These are phyloP conservation scores for Zootoca vivipara DNA, from an alignment of 2,113 vertebrate genomes.

Conservation along the genomic window DNA sequence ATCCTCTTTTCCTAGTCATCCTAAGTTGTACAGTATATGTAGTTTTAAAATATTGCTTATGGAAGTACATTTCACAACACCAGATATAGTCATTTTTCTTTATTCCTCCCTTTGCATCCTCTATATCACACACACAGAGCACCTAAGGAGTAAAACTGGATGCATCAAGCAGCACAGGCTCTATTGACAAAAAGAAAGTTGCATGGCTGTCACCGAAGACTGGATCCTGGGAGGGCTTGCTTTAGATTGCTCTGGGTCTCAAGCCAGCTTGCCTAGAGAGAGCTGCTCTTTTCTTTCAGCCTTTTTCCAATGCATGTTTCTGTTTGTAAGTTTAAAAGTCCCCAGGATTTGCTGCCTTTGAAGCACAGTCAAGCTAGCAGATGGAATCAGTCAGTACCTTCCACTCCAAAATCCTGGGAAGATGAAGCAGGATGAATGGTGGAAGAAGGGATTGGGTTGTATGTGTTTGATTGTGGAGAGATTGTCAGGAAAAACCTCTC, in stretches of 20 bases:
- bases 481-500: conserved; percentile 43
- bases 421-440: conserved; percentile 55
- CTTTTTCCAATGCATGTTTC: conserved; percentile 52
- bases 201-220: conserved; percentile 33
- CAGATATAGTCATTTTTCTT: conserved; percentile 35
- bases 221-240: conserved; percentile 57
- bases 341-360: conserved; percentile 66
- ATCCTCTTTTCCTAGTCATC: background rate
- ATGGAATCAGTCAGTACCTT: conserved; percentile 72
- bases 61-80: conserved; percentile 34
- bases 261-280: conserved; percentile 41
- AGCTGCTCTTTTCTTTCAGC: conserved; percentile 25
- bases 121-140: background rate
- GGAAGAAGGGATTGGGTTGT: conserved; percentile 53
- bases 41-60: background rate
- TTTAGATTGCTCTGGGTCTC: conserved; percentile 58
- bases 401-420: conserved; percentile 67
- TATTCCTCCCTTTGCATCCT: conserved; percentile 58
- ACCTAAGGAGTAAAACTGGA: conserved; percentile 23
- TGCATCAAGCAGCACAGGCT: conserved; percentile 41
- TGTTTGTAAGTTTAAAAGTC: conserved; percentile 69
- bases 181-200: conserved; percentile 42
- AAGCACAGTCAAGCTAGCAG: conserved; percentile 67
- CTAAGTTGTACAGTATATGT: background rate
- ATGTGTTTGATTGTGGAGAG: background rate